phyloP scores from a whole-genome alignment of 2,113 vertebrate genomes.

The Tetrao urogallus region DNA sequence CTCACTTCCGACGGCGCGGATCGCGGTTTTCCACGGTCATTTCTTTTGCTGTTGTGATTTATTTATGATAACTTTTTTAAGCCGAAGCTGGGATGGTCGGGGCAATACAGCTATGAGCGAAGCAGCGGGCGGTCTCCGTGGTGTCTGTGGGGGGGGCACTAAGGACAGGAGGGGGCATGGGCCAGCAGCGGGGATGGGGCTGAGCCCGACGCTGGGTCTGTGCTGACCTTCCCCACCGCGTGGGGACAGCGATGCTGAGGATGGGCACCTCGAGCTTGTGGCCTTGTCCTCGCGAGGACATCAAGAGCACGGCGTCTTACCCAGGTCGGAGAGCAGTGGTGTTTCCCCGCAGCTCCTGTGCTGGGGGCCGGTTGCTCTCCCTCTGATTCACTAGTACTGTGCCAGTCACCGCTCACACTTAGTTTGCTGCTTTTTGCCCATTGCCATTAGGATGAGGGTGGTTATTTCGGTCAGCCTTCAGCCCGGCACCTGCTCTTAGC shows the following conservation, averaged over 20 bases:
- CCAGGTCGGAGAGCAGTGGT: background rate
- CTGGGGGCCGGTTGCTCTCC: background rate
- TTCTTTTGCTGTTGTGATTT: conserved; percentile 41
- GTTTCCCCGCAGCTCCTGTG: background rate
- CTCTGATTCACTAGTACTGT: background rate
- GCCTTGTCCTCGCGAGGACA: background rate
- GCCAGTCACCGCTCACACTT: background rate
- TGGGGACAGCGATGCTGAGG: conserved; percentile 39
- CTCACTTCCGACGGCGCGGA: conserved; percentile 20
- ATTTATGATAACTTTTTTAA: background rate
- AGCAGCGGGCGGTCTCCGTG: background rate
- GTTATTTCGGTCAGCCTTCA: background rate
- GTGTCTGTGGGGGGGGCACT: fast-evolving
- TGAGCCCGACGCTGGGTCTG: background rate
- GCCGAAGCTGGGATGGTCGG: background rate
- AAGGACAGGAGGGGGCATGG: background rate
- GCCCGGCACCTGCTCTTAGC: background rate
- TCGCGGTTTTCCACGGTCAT: background rate
- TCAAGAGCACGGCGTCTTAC: background rate
- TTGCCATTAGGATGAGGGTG: background rate
- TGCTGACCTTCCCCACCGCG: conserved; percentile 36
- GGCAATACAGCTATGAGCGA: background rate
- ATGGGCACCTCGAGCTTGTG: background rate
- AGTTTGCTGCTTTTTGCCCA: background rate
- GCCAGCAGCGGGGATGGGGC: background rate